phyloP scores from a whole-genome alignment of 2,888 invertebrate genomes.

The Alentia gelatinosa region DNA sequence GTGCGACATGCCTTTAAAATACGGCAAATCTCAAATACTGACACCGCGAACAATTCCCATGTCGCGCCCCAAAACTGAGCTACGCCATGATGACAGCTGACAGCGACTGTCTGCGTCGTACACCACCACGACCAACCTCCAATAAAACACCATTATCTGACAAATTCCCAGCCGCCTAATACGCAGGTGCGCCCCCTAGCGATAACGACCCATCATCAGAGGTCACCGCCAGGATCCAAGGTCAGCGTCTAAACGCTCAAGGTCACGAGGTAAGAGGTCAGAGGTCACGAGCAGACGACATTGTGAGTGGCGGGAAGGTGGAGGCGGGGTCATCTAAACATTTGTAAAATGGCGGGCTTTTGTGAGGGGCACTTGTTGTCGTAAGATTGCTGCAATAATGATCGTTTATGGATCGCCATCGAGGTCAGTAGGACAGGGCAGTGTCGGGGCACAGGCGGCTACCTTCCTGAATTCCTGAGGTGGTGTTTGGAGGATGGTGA shows the following conservation, averaged over 20 bases:
- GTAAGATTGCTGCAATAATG: constrained; percentile 43
- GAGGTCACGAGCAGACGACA: neutral
- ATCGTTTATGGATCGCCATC: neutral
- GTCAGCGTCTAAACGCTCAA: neutral
- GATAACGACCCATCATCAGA: constrained; percentile 43
- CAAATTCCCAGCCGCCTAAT: constrained; percentile 8
- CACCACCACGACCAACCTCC: neutral
- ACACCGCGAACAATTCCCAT: no score
- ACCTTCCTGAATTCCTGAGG: no score
- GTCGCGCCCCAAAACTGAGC: no score
- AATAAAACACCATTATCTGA: constrained; percentile 15
- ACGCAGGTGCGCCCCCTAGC: neutral
- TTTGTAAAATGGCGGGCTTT: neutral
- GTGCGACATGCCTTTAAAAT: no score
- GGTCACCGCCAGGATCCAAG: constrained; percentile 29
- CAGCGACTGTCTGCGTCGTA: no score
- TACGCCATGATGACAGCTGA: no score
- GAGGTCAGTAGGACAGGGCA: neutral
- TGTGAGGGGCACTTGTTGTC: neutral
- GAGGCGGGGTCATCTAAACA: neutral
- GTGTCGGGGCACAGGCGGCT: no score
- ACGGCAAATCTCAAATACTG: no score
- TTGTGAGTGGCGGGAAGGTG: neutral
- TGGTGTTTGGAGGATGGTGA: no score
- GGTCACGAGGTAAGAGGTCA: neutral